phyloP scores from a whole-genome alignment of 2,113 vertebrate species.

The Uropsilus gracilis region DNA sequence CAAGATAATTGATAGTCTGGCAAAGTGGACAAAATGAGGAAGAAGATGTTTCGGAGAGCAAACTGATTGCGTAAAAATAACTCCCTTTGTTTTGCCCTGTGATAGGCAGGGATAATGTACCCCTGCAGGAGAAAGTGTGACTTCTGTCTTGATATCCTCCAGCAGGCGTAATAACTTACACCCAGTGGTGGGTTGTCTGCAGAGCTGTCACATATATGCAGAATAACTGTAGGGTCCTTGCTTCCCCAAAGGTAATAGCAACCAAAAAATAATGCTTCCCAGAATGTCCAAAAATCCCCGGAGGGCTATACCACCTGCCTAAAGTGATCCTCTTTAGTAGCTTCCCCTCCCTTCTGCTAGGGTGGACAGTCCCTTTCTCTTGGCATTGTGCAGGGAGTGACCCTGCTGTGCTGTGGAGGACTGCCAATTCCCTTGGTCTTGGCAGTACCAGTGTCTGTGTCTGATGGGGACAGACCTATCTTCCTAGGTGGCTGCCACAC shows the following conservation, averaged over 20 bases:
- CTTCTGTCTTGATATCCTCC: not conserved
- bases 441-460: not conserved
- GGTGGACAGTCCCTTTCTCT: not conserved
- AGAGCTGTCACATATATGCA: not conserved
- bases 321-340: not conserved
- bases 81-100: not conserved
- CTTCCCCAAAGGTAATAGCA: not conserved
- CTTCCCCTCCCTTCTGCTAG: not conserved
- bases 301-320: not conserved
- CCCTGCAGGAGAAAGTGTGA: not conserved
- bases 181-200: not conserved
- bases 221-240: not conserved
- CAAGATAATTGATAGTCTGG: not conserved
- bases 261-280: not conserved
- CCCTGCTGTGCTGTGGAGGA: not conserved
- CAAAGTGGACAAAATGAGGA: conserved; percentile 6
- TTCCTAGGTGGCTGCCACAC: conserved; percentile 95
- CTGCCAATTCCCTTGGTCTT: not conserved
- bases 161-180: not conserved
- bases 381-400: not conserved
- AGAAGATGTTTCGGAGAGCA: not conserved
- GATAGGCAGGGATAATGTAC: not conserved
- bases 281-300: conserved; percentile 11
- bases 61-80: not conserved
- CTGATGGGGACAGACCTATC: conserved; percentile 42